A percentile compares a stretch with the other conserved stretches of the same genome.
phyloP scores from a whole-genome alignment of 2,888 invertebrate species.

The Tinea pellionella region DNA sequence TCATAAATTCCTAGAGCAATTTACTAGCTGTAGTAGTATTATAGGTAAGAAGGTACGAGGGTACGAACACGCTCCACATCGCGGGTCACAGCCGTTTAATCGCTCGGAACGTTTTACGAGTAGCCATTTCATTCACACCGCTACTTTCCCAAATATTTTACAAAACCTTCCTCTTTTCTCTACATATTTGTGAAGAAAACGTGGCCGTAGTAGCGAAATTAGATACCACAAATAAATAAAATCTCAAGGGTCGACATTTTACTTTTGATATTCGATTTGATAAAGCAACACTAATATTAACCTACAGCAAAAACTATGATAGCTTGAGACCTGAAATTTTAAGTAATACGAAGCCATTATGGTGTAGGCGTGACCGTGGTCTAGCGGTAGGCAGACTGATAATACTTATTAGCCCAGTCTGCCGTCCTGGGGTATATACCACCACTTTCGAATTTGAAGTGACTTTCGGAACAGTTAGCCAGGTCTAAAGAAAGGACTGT shows the following conservation, averaged over 20 bases:
- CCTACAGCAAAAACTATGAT: too few species aligned
- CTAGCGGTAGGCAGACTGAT: too few species aligned
- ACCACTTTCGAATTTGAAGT: too few species aligned
- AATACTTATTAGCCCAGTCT: too few species aligned
- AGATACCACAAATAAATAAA: conserved; percentile 24
- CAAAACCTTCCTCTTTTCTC: conserved; percentile 17
- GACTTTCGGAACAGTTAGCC: too few species aligned
- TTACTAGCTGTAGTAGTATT: neutral
- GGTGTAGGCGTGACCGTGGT: too few species aligned
- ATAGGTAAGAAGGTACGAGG: neutral
- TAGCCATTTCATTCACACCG: conserved; percentile 27
- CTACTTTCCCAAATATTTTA: conserved; percentile 23
- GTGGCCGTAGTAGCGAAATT: conserved; percentile 24
- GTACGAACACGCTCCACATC: neutral
- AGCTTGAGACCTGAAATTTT: too few species aligned
- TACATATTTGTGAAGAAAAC: conserved; percentile 18
- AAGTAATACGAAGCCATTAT: too few species aligned
- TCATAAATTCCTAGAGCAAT: neutral
- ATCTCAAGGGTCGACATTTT: conserved; percentile 23
- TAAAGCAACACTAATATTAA: too few species aligned
- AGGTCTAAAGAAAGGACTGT: too few species aligned
- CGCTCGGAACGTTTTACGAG: conserved; percentile 48
- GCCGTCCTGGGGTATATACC: too few species aligned
- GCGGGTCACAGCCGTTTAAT: conserved; percentile 41
- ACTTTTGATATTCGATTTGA: conserved; percentile 28